phyloP scores from a whole-genome alignment of 2,113 vertebrate genomes.

The Ifrita kowaldi region DNA sequence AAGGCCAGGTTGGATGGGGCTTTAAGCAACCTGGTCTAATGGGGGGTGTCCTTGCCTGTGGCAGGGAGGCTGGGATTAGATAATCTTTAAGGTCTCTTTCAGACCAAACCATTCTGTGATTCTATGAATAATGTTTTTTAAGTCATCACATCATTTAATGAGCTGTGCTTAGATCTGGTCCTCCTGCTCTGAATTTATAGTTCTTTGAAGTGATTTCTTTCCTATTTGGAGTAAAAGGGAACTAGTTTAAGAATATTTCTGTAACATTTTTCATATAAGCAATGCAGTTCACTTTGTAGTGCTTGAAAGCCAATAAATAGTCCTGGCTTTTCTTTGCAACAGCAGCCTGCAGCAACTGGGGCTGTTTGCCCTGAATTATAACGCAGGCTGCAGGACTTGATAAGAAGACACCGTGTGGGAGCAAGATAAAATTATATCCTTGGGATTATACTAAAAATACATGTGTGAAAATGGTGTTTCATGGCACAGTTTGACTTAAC shows the following conservation, averaged over 20 bases:
- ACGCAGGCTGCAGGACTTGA: not conserved
- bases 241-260: not conserved
- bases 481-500: not conserved
- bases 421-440: constrained; percentile 42
- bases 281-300: not conserved
- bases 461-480: not conserved
- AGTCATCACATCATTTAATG: not conserved
- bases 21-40: not conserved
- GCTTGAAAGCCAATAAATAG: not conserved
- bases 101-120: not conserved
- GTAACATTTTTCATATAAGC: not conserved
- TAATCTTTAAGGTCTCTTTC: not conserved
- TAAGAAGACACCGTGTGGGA: constrained; percentile 18
- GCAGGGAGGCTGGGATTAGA: not conserved
- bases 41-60: not conserved
- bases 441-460: constrained; percentile 43
- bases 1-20: not conserved
- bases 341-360: not conserved
- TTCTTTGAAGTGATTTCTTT: not conserved
- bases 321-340: not conserved
- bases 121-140: not conserved
- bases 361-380: constrained; percentile 18
- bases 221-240: not conserved
- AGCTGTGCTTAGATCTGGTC: not conserved
- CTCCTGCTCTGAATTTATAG: not conserved